A percentile compares a stretch with the other conserved stretches of the same genome.
phyloP scores from a whole-genome alignment of 2,113 vertebrate genomes.

The Megaceryle torquata region DNA sequence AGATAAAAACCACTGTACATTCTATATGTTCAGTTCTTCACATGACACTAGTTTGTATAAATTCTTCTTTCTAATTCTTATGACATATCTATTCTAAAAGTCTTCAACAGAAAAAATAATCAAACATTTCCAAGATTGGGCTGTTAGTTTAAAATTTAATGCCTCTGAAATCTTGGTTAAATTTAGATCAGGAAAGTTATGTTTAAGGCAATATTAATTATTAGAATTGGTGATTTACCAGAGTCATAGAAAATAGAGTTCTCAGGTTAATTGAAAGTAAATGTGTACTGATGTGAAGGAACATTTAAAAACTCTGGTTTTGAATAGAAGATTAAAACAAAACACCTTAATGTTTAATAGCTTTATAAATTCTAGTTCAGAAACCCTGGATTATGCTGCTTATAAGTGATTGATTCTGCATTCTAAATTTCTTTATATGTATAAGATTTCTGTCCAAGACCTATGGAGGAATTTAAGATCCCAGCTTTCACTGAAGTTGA shows the following conservation, averaged over 20 bases:
- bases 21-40: neutral
- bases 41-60: neutral
- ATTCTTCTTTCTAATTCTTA: neutral
- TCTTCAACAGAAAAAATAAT: neutral
- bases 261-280: conserved; percentile 19
- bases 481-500: neutral
- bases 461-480: neutral
- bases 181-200: neutral
- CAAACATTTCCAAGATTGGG: neutral
- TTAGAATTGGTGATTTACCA: neutral
- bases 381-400: neutral
- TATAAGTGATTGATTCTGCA: neutral
- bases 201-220: neutral
- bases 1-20: neutral
- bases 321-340: neutral
- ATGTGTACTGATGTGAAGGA: neutral
- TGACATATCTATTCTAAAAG: neutral
- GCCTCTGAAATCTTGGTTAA: neutral
- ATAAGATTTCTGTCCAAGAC: neutral
- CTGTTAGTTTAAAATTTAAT: neutral
- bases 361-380: neutral
- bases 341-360: neutral
- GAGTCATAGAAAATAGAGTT: neutral
- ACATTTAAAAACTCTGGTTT: neutral
- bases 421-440: neutral